Evolutionary conservation across 2,797 vertebrate species (phyloP).

Genomic region (Sebastes kiyomatsui): DNA sequence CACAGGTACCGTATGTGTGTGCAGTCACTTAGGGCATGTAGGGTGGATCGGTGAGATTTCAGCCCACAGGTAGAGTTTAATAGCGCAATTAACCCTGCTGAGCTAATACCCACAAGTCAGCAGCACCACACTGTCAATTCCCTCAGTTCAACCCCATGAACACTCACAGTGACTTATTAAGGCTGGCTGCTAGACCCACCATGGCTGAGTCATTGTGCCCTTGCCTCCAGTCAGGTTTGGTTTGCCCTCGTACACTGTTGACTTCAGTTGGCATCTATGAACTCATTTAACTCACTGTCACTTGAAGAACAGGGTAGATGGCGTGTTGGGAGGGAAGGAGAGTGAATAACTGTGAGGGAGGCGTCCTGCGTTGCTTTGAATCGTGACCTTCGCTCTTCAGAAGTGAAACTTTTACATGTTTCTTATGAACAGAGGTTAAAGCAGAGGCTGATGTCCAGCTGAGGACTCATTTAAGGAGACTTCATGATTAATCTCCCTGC

Average conservation of each 20-base stretch:
- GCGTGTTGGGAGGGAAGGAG: neutral
- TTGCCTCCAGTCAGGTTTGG: conserved; percentile 68
- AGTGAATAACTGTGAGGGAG: conserved; percentile 40
- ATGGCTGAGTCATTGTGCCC: conserved; percentile 58
- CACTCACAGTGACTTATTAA: conserved; percentile 55
- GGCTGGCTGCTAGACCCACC: conserved; percentile 48
- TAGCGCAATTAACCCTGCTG: conserved; percentile 59
- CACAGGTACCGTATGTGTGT: neutral
- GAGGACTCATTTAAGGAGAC: conserved; percentile 6
- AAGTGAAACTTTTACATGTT: neutral
- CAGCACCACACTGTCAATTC: conserved; percentile 44
- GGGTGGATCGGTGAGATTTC: conserved; percentile 27
- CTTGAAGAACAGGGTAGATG: conserved; percentile 24
- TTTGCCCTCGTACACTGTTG: conserved; percentile 48
- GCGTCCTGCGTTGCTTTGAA: conserved; percentile 8
- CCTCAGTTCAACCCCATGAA: conserved; percentile 33
- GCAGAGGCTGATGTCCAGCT: conserved; percentile 2
- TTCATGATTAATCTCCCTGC: conserved; percentile 42
- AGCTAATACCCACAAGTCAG: conserved; percentile 58
- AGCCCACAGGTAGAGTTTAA: conserved; percentile 46
- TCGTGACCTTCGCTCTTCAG: neutral
- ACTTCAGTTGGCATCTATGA: conserved; percentile 60
- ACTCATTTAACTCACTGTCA: conserved; percentile 54
- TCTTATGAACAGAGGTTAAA: neutral
- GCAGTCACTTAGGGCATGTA: neutral